Conservation (phyloP, 2,113 vertebrate species). For the Fulmarus glacialis region DNA sequence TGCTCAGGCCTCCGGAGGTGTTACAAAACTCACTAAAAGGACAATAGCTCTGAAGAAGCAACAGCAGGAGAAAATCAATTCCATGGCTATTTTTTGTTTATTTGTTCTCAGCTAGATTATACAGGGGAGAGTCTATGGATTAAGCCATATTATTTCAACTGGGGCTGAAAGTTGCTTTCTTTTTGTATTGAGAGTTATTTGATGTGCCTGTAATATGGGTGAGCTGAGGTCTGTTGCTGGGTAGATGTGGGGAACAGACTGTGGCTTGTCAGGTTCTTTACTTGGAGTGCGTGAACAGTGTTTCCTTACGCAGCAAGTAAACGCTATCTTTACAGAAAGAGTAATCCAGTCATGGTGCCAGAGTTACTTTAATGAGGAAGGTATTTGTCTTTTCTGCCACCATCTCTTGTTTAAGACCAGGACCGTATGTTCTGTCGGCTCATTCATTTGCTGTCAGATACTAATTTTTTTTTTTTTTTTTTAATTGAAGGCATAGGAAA, state of each 20-base stretch:
- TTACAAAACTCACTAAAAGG: conserved; percentile 2
- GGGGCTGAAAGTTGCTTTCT: background rate
- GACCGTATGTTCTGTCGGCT: accelerated
- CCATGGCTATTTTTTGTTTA: background rate
- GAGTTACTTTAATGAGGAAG: background rate
- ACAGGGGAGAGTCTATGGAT: background rate
- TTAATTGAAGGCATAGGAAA: background rate
- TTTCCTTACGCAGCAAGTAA: background rate
- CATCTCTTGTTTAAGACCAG: background rate
- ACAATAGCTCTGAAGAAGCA: background rate
- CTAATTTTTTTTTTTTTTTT: background rate
- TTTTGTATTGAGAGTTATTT: background rate
- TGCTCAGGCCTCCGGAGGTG: background rate
- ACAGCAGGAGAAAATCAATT: conserved; percentile 32
- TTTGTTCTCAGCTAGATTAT: background rate
- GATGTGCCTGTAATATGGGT: background rate
- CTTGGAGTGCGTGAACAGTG: background rate
- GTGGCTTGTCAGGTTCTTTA: background rate
- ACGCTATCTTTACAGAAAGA: background rate
- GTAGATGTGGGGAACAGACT: background rate
- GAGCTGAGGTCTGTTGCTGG: background rate
- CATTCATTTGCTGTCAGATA: background rate
- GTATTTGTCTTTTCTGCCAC: background rate
- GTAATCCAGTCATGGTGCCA: background rate
- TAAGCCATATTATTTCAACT: conserved; percentile 1